Percentiles rank a stretch among this genome's conserved stretches.
Conservation (phyloP, 1,140 invertebrate species). For the Potamilus streckersoni region DNA sequence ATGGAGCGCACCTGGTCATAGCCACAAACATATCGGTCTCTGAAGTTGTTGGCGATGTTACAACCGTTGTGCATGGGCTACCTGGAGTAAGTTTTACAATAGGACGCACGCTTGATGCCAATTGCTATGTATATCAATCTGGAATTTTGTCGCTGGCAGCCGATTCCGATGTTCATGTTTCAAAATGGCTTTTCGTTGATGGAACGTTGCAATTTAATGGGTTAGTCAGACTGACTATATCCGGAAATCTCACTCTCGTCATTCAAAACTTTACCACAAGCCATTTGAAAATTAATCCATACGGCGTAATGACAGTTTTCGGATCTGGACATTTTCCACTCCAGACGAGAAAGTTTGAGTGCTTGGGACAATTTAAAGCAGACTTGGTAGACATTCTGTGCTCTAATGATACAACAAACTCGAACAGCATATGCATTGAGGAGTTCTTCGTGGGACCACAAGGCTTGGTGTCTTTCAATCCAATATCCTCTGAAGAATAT, state of each 20-base stretch:
- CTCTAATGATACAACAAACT: conserved; percentile 11
- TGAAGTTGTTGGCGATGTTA: conserved; percentile 33
- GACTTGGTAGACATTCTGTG: neutral
- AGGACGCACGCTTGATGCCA: conserved; percentile 10
- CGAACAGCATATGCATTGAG: conserved; percentile 34
- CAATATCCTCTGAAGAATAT: conserved; percentile 32
- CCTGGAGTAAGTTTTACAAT: conserved; percentile 13
- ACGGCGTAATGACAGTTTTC: too few relatives aligned
- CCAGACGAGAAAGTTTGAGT: neutral
- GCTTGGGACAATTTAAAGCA: neutral
- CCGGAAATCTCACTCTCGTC: too few relatives aligned
- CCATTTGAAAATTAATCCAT: too few relatives aligned
- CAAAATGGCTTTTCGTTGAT: too few relatives aligned
- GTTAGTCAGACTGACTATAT: too few relatives aligned
- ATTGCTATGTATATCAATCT: conserved; percentile 29
- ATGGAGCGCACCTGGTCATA: conserved; percentile 41
- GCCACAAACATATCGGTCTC: conserved; percentile 18
- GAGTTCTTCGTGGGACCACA: conserved; percentile 35
- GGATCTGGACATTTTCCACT: neutral
- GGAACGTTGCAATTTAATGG: too few relatives aligned
- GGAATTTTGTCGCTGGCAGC: conserved; percentile 8
- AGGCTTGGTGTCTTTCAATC: conserved; percentile 34
- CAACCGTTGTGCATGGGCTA: conserved; percentile 31
- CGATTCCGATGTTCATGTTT: too few relatives aligned
- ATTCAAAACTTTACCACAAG: too few relatives aligned